Base-by-base conservation (phyloP, 2,888 invertebrate genomes). In the Chloroclysta siterata region DNA sequence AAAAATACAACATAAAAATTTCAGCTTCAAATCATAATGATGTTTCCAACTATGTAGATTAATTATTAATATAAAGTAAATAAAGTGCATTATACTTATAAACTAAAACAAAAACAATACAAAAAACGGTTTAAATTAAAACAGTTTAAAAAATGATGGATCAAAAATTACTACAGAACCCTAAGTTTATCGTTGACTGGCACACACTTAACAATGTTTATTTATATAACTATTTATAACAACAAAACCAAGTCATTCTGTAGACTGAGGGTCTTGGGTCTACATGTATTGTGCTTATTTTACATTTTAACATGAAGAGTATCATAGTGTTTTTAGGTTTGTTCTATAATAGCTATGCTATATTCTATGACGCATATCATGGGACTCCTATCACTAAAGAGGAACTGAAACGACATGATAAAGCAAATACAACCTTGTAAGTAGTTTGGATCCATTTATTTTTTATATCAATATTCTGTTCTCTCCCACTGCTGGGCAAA, bases 381-480 rank as follows among this genome's bases (percentile, higher is more conserved):
- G 87, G 83, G 0, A 76, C 57, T 2, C 64, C 68, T 8, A 78
- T 87, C n/a, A 73, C 79, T 0, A 68, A 59, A 2, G 84, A 84
- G 44, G 81, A 83, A 42, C 68, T 81, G 10, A 81, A 74, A 47
- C 68, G 72, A 2, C 81, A 81, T 57, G 78, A 81, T 15, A 82
- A 80, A 54, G 65, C 73, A 0, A 87, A 87, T 68, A 83, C 74
- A 0, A 84, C 86, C 28, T 87, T 85, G 87, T 87, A 61, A 85
- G 87, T 83, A 64, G 0, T 44, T 36, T 46, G 7, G 3, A 8
- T 15, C 4, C 10, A 1, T 11, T 3, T 39, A n/a, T 11, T n/a
- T 28, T 41, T n/a, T n/a, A n/a, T n/a, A n/a, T n/a, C n/a, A n/a
- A n/a, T n/a, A n/a, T n/a, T n/a, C n/a, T n/a, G n/a, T n/a, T n/a